Conservation (phyloP, 2,797 vertebrate genomes). For the Euthynnus affinis region DNA sequence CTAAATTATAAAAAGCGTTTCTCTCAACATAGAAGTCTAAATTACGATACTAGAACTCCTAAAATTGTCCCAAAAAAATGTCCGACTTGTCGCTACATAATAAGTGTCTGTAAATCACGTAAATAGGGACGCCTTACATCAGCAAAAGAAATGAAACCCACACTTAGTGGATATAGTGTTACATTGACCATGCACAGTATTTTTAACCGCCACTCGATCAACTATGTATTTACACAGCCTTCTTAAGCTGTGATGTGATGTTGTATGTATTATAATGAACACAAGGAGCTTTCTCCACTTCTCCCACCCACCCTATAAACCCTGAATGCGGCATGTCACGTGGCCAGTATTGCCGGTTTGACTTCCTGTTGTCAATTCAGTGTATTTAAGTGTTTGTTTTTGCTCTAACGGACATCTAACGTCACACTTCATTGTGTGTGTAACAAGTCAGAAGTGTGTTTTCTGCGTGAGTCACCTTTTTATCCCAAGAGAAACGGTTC, state of each 20-base stretch:
- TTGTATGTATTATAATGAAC: too few species aligned
- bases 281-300: background rate
- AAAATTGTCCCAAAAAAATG: too few species aligned
- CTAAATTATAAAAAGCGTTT: background rate
- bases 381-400: background rate
- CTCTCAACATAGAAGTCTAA: background rate
- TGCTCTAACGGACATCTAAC: background rate
- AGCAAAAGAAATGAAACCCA: too few species aligned
- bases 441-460: fast-evolving
- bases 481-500: background rate
- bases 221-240: background rate
- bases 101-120: too few species aligned
- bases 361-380: constrained; percentile 53
- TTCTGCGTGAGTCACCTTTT: background rate
- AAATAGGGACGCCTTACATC: too few species aligned
- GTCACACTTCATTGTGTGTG: background rate
- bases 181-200: too few species aligned
- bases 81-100: too few species aligned
- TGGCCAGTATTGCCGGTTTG: background rate
- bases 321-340: constrained; percentile 41
- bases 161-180: too few species aligned
- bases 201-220: too few species aligned
- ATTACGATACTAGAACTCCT: background rate
- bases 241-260: background rate
- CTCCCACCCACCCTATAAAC: background rate